Percentiles rank a stretch among this genome's conserved stretches.
Conservation (phyloP, 92 coral and sea anemone species). For the Phymanthus crucifer region DNA sequence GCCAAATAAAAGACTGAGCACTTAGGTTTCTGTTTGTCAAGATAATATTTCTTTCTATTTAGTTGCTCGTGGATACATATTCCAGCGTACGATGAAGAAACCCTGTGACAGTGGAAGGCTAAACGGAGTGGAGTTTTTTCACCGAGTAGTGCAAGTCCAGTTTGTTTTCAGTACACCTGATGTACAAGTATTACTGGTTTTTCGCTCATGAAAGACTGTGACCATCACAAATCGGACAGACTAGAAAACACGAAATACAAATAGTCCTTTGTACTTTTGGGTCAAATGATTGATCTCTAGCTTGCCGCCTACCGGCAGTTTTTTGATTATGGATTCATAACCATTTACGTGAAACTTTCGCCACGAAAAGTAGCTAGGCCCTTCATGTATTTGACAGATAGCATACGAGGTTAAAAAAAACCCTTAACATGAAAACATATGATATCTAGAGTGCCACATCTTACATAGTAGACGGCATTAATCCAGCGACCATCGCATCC, state of each 20-base stretch:
- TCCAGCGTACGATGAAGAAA: background rate
- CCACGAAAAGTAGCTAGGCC: background rate
- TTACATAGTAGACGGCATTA: background rate
- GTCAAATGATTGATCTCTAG: conserved; percentile 6
- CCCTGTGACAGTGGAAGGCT: background rate
- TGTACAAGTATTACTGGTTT: background rate
- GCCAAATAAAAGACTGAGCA: background rate
- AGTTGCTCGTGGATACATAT: background rate
- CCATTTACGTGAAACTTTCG: conserved; percentile 14
- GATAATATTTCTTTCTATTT: background rate
- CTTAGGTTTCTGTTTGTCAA: background rate
- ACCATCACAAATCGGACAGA: background rate
- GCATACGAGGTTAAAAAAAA: background rate
- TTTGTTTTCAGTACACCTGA: background rate
- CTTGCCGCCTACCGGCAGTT: conserved; percentile 21
- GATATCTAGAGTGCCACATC: background rate
- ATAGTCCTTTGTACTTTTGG: background rate
- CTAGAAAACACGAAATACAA: background rate
- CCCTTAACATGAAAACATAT: background rate
- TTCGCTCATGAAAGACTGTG: background rate
- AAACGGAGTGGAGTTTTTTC: background rate
- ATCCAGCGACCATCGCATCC: conserved; percentile 11
- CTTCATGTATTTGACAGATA: conserved; percentile 11
- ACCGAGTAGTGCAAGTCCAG: background rate
- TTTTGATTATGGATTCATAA: conserved; percentile 14